Conservation (phyloP, 1,140 invertebrate genomes). For the Drosophila pseudoananassae region DNA sequence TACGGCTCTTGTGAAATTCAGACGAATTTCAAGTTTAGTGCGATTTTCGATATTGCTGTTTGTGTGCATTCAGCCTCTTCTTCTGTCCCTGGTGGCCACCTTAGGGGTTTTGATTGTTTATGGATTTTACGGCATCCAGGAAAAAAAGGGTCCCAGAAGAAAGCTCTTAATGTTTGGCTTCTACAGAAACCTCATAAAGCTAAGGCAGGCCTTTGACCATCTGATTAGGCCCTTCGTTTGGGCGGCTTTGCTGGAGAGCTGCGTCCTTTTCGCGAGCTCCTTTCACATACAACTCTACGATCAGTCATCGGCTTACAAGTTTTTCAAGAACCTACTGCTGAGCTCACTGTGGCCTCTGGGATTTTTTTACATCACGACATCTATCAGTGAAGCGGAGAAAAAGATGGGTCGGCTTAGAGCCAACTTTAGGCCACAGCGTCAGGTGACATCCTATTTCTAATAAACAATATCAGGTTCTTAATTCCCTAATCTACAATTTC, state of each 20-base stretch:
- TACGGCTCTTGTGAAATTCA: neutral
- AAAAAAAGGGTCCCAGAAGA: neutral
- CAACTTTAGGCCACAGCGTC: neutral
- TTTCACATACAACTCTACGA: conserved; percentile 47
- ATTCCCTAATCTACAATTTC: neutral
- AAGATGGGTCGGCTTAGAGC: conserved; percentile 24
- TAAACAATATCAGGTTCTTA: no score
- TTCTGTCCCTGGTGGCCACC: conserved; percentile 9
- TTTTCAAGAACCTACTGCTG: fast-evolving
- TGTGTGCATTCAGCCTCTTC: conserved; percentile 35
- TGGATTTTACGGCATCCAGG: conserved; percentile 22
- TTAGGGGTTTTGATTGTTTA: conserved; percentile 43
- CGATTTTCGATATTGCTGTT: conserved; percentile 1
- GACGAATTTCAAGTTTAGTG: neutral
- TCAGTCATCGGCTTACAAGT: neutral
- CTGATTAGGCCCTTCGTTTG: conserved; percentile 47
- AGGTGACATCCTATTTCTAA: neutral
- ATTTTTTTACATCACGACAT: conserved; percentile 19
- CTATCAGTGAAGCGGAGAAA: conserved; percentile 13
- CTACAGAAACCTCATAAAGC: conserved; percentile 33
- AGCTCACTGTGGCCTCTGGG: conserved; percentile 13
- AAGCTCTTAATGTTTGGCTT: neutral
- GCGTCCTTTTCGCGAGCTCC: neutral
- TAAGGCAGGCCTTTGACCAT: conserved; percentile 36
- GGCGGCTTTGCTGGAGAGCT: conserved; percentile 7